These are phyloP conservation scores for Sycophila texana DNA, from an alignment of 2,888 invertebrate species.

Conservation along the genomic window DNA sequence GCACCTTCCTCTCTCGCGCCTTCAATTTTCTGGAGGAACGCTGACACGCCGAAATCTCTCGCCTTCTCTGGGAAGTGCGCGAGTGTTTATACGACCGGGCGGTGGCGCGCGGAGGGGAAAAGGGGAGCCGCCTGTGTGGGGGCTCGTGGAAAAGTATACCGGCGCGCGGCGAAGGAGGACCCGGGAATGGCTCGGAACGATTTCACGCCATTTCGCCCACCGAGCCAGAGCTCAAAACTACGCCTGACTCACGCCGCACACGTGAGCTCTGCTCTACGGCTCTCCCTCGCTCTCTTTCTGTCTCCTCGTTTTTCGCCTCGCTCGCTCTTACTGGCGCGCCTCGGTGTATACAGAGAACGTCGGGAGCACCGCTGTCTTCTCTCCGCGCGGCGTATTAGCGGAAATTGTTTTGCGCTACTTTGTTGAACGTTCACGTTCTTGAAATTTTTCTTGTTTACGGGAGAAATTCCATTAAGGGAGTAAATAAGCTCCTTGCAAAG, in stretches of 20 bases:
- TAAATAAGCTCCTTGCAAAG: no score
- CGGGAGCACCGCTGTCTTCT: conserved; percentile 6
- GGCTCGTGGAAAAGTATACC: no score
- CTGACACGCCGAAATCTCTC: conserved; percentile 36
- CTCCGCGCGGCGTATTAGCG: conserved; percentile 15
- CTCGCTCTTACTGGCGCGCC: neutral
- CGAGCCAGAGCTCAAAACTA: conserved; percentile 1
- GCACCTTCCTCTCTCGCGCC: conserved; percentile 42
- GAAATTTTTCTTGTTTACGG: no score
- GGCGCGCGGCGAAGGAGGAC: neutral
- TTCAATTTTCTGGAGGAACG: conserved; percentile 48
- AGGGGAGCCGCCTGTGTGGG: neutral
- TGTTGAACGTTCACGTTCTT: neutral
- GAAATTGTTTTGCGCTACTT: conserved; percentile 11
- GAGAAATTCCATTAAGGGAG: no score
- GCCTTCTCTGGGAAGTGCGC: neutral
- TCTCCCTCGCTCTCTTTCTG: conserved; percentile 1
- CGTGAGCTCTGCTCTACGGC: neutral
- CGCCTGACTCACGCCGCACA: neutral
- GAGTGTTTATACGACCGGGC: neutral
- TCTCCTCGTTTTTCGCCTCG: neutral
- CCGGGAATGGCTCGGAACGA: neutral
- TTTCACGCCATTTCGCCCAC: neutral
- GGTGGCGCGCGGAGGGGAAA: neutral
- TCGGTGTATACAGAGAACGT: neutral